phyloP scores from a whole-genome alignment of 2,113 vertebrate species.

The Menidia beryllina region DNA sequence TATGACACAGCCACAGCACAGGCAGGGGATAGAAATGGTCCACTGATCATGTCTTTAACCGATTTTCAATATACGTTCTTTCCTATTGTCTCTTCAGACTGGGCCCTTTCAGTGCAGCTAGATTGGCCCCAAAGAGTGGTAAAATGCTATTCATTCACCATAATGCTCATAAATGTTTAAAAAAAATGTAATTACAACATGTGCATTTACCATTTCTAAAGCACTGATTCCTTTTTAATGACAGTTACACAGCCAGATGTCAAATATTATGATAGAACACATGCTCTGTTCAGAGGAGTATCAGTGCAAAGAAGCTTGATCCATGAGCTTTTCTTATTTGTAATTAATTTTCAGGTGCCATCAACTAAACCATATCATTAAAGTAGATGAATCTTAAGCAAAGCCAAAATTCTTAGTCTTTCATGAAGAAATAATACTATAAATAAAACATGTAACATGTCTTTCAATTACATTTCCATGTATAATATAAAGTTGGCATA shows the following conservation, averaged over 20 bases:
- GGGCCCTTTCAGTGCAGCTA: constrained; percentile 21
- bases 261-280: constrained; percentile 19
- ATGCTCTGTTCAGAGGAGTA: not conserved
- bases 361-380: not conserved
- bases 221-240: constrained; percentile 31
- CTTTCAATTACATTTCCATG: not conserved
- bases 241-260: constrained; percentile 6
- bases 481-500: constrained; percentile 12
- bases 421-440: too few relatives aligned
- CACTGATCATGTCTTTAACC: constrained; percentile 34
- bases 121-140: constrained; percentile 30
- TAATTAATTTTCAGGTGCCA: constrained; percentile 6
- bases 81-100: constrained; percentile 9
- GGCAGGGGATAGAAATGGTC: constrained; percentile 19
- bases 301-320: constrained; percentile 3
- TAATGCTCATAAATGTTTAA: constrained; percentile 15
- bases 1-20: constrained; percentile 10
- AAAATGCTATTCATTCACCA: constrained; percentile 1
- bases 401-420: constrained; percentile 1
- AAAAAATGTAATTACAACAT: constrained; percentile 36
- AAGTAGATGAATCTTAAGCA: constrained; percentile 9
- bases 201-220: constrained; percentile 14
- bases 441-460: too few relatives aligned
- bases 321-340: constrained; percentile 18
- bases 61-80: constrained; percentile 31